Evolutionary conservation across 2,113 vertebrate species (phyloP).

Genomic region (Aix galericulata): DNA sequence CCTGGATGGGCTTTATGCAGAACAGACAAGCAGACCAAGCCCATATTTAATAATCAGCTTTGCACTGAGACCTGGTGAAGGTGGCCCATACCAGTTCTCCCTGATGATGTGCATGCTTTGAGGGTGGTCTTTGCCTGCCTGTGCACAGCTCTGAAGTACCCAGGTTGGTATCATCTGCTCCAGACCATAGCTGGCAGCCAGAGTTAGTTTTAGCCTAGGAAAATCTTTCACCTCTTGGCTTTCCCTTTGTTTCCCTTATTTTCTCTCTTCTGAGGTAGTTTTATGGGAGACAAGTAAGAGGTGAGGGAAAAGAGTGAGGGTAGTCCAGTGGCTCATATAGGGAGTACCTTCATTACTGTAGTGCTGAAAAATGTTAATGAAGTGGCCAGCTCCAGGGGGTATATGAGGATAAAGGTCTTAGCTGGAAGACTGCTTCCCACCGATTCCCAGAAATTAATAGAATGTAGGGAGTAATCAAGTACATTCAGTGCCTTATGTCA

Average conservation of each 20-base stretch:
- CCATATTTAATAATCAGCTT: not conserved
- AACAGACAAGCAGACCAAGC: not conserved
- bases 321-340: not conserved
- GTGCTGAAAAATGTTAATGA: constrained; percentile 32
- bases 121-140: not conserved
- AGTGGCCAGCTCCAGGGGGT: not conserved
- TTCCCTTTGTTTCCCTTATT: not conserved
- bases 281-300: not conserved
- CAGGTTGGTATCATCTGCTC: not conserved
- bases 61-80: not conserved
- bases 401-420: constrained; percentile 56
- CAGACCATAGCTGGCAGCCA: not conserved
- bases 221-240: not conserved
- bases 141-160: not conserved
- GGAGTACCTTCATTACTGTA: constrained; percentile 25
- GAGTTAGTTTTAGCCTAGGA: not conserved
- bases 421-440: constrained; percentile 45
- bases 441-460: constrained; percentile 54
- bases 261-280: not conserved
- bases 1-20: not conserved
- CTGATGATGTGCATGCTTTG: accelerated
- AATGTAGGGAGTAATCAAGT: constrained; percentile 33
- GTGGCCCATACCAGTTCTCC: not conserved
- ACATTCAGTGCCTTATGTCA: constrained; percentile 53
- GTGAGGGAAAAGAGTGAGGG: not conserved